Percentiles rank a stretch among this genome's conserved stretches.
These are phyloP conservation scores for Phlogophora meticulosa DNA, from an alignment of 2,888 invertebrate species.

Conservation along the genomic window DNA sequence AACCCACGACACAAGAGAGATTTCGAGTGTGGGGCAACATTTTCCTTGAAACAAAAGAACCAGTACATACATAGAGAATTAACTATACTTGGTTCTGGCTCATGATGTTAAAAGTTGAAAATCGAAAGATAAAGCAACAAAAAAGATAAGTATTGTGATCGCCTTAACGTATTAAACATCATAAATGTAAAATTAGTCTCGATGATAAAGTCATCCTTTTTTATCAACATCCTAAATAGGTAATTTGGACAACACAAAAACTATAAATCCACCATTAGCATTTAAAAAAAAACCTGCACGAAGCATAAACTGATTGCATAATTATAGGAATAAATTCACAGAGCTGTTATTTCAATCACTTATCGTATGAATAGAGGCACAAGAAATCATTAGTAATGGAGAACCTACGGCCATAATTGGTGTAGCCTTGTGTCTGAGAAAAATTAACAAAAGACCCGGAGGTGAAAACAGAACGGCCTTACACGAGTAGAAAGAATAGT, in stretches of 20 bases:
- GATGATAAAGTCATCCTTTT: slow-evolving; percentile 34
- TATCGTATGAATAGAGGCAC: slow-evolving; percentile 43
- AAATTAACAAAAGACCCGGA: slow-evolving; percentile 73
- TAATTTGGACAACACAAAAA: slow-evolving; percentile 43
- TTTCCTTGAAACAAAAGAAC: too few relatives aligned
- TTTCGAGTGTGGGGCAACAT: too few relatives aligned
- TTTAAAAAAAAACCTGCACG: slow-evolving; percentile 17
- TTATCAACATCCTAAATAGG: slow-evolving; percentile 25
- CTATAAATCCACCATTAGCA: slow-evolving; percentile 1
- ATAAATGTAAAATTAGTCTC: slow-evolving; percentile 3
- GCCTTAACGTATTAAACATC: neutral
- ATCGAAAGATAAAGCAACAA: neutral
- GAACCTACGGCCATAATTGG: slow-evolving; percentile 53
- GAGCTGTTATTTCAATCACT: slow-evolving; percentile 52
- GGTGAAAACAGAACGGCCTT: slow-evolving; percentile 73
- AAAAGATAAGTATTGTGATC: neutral
- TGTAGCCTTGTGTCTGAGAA: slow-evolving; percentile 68
- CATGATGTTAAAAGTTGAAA: neutral
- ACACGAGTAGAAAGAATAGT: slow-evolving; percentile 37
- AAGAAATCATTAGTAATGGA: slow-evolving; percentile 64
- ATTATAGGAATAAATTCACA: slow-evolving; percentile 45
- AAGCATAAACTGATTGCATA: slow-evolving; percentile 31
- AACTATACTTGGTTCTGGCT: neutral
- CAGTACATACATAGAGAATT: too few relatives aligned
- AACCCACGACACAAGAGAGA: too few relatives aligned